A percentile compares a stretch with the other conserved stretches of the same genome.
phyloP scores from a whole-genome alignment of 2,888 invertebrate species.

The Spilarctia lutea region DNA sequence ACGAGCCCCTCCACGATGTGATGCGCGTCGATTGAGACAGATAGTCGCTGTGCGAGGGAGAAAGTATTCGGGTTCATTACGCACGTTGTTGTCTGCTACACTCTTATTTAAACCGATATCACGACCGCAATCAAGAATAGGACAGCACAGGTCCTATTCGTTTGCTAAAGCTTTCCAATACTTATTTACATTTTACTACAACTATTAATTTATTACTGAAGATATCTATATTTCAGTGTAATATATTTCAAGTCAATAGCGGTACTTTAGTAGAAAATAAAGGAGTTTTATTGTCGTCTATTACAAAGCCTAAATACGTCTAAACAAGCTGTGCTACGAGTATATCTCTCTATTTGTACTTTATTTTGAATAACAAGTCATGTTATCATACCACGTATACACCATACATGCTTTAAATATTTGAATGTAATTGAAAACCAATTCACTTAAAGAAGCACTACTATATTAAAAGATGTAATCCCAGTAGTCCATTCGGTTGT shows the following conservation, averaged over 20 bases:
- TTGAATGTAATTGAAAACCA: not conserved
- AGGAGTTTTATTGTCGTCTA: not conserved
- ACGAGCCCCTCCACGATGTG: too few relatives aligned
- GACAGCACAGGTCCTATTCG: not conserved
- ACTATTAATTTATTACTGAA: not conserved
- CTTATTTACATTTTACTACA: not conserved
- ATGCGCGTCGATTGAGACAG: too few relatives aligned
- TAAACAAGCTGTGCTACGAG: not conserved
- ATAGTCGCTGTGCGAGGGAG: too few relatives aligned
- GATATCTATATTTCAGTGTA: not conserved
- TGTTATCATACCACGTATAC: not conserved
- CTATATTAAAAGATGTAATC: slow-evolving; percentile 19
- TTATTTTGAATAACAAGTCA: not conserved
- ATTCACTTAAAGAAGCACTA: slow-evolving; percentile 6
- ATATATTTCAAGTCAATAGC: not conserved
- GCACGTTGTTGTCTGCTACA: too few relatives aligned
- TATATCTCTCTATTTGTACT: not conserved
- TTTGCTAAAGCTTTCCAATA: not conserved
- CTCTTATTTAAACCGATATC: not conserved
- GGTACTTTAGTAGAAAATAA: not conserved
- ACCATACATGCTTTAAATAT: not conserved
- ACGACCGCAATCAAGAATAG: not conserved
- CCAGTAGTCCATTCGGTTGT: slow-evolving; percentile 24
- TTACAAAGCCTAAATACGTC: not conserved
- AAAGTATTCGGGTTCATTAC: too few relatives aligned